Conservation (phyloP, 2,113 vertebrate species). For the Gambusia holbrooki region DNA sequence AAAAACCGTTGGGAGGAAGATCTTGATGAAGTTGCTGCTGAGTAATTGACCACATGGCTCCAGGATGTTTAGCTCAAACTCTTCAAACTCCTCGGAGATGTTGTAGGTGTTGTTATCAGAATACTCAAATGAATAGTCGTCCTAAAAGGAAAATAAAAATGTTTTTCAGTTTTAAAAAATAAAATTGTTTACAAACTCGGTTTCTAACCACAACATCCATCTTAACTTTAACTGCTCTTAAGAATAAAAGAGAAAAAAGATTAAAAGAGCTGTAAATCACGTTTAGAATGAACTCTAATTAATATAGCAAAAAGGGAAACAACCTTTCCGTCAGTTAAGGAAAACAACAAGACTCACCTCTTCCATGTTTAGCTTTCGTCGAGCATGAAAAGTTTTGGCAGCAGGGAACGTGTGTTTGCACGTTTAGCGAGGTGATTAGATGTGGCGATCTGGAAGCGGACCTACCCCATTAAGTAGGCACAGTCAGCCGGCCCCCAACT, state of each 20-base stretch:
- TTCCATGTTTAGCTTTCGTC: conserved; percentile 11
- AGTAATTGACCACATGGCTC: conserved; percentile 80
- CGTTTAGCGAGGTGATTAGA: not conserved
- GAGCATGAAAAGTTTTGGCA: not conserved
- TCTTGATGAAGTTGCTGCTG: conserved; percentile 85
- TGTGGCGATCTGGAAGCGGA: not conserved
- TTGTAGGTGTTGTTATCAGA: conserved; percentile 73
- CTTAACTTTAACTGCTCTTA: not conserved
- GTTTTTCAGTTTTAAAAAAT: not conserved
- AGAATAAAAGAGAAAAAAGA: not conserved
- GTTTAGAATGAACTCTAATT: not conserved
- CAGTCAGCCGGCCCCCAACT: not conserved
- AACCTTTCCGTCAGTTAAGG: not conserved
- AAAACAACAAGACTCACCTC: conserved; percentile 40
- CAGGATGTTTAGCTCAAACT: conserved; percentile 35
- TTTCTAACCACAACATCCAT: too few species aligned
- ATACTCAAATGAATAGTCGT: not conserved
- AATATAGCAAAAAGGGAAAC: too few species aligned
- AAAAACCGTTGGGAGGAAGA: conserved; percentile 91
- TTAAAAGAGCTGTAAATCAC: not conserved
- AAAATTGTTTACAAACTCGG: not conserved
- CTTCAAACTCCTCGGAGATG: conserved; percentile 80
- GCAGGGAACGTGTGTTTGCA: not conserved
- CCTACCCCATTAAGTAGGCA: conserved; percentile 40
- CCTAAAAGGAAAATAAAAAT: conserved; percentile 40